Evolutionary conservation across 2,888 invertebrate genomes (phyloP), one percentile per base, ranked within the genome.

Genomic region (Ennomos quercinarius): DNA sequence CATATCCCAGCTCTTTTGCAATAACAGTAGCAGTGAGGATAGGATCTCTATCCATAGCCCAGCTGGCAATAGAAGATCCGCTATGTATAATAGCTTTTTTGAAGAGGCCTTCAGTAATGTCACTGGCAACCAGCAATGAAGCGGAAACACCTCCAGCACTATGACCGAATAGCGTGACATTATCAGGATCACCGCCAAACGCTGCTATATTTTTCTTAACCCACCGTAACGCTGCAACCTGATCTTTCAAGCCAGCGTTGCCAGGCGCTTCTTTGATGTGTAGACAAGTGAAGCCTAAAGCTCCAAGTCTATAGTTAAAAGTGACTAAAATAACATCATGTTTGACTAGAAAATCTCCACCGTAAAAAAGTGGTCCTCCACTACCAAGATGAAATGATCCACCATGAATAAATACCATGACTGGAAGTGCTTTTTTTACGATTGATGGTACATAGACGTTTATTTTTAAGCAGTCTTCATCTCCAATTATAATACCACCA

Each of bases 331-430:
- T 86, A 0, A 91, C 85, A 11, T 86, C 82, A 43, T 86, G 81
- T 64, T 80, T 79, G 10, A 89, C 79, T 50, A 91, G 68, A 64
- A 86, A 92, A 49, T 89, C 85, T 34, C 91, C 89, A 2, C 77
- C 87, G 41, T 87, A 88, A 0, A 91, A 1, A 1, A 86, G 44
- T 67, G 89, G 89, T 9, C 89, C 86, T 9, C 89, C 91, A 67
- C 82, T 87, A 1, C 91, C 91, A 0, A 88, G 53, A 1, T 81
- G 42, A 60, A 91, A 92, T n/a, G 88, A 90, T 51, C 91, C 91
- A 37, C 91, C 91, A 36, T 92, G 91, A 34, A 91, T 81, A 49
- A 68, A 92, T 0, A 91, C 86, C 91, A 92, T 91, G 1, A 91
- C 91, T 13, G 91, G 83, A 1, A 88, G 58, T 8, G 80, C 83